Evolutionary conservation across 2,888 invertebrate genomes (phyloP).

Genomic region (Bembecia ichneumoniformis): DNA sequence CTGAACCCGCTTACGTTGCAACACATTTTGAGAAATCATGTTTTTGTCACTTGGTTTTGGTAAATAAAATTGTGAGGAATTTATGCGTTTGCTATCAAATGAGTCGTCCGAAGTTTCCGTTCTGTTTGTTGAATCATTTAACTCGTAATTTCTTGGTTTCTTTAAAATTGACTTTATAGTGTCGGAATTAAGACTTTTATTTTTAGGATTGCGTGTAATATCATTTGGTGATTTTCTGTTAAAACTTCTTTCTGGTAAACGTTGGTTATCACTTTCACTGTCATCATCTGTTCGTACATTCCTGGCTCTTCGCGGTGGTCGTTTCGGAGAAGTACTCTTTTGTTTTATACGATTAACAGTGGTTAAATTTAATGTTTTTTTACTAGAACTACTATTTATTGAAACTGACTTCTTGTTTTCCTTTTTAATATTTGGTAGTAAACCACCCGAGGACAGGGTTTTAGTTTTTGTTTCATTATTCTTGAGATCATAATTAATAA

Average conservation of each 20-base stretch:
- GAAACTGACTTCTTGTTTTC: constrained; percentile 49
- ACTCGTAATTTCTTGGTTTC: constrained; percentile 63
- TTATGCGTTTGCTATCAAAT: constrained; percentile 40
- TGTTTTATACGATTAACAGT: constrained; percentile 51
- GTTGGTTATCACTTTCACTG: constrained; percentile 65
- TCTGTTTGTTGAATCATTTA: constrained; percentile 32
- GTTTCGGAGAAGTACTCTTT: constrained; percentile 72
- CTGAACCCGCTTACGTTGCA: constrained; percentile 79
- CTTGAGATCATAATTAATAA: constrained; percentile 64
- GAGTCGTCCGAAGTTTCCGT: constrained; percentile 37
- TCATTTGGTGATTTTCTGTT: constrained; percentile 36
- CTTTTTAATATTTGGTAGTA: constrained; percentile 60
- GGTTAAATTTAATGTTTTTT: constrained; percentile 39
- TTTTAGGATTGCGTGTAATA: constrained; percentile 33
- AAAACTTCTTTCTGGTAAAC: constrained; percentile 40
- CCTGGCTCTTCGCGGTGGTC: constrained; percentile 73
- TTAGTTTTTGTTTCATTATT: constrained; percentile 45
- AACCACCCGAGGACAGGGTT: constrained; percentile 38
- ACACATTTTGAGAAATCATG: constrained; percentile 33
- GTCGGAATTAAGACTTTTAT: constrained; percentile 46
- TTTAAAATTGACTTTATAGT: constrained; percentile 75
- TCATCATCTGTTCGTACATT: constrained; percentile 63
- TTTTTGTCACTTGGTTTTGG: constrained; percentile 68
- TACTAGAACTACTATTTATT: constrained; percentile 46
- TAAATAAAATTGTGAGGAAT: constrained; percentile 75